Evolutionary conservation across 2,888 invertebrate genomes (phyloP).

Genomic region (Scaptomyza parva): DNA sequence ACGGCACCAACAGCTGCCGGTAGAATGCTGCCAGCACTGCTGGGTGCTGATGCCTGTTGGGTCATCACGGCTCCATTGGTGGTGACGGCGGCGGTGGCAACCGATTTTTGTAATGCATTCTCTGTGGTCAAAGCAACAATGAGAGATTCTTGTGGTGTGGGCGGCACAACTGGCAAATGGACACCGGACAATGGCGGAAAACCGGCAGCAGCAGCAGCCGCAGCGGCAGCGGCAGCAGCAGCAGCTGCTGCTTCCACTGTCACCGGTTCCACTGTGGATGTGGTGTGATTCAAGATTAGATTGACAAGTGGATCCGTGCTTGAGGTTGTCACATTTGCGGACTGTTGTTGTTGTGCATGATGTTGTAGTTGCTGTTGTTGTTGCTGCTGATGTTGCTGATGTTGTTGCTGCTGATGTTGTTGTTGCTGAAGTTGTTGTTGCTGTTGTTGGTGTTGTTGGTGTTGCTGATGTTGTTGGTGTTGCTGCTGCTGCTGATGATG

Average conservation of each 20-base stretch:
- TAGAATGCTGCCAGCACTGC: constrained; percentile 64
- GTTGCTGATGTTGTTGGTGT: constrained; percentile 81
- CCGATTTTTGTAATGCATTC: constrained; percentile 82
- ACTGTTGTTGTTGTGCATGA: constrained; percentile 77
- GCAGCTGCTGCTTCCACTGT: constrained; percentile 60
- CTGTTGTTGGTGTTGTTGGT: constrained; percentile 76
- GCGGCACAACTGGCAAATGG: constrained; percentile 67
- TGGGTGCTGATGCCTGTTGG: constrained; percentile 77
- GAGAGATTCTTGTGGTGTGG: constrained; percentile 84
- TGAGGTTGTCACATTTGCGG: constrained; percentile 41
- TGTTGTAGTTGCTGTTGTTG: constrained; percentile 62
- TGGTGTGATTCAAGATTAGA: constrained; percentile 77
- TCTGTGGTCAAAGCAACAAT: constrained; percentile 84
- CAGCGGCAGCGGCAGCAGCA: constrained; percentile 50
- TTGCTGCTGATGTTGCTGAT: constrained; percentile 77
- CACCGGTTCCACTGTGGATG: constrained; percentile 69
- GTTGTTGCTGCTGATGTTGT: constrained; percentile 66
- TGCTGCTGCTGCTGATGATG: constrained; percentile 62
- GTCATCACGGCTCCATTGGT: constrained; percentile 79
- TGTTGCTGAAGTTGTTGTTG: constrained; percentile 75
- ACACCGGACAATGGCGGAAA: constrained; percentile 46
- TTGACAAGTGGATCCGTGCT: constrained; percentile 77
- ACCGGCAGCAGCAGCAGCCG: constrained; percentile 44
- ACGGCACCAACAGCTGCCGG: constrained; percentile 72
- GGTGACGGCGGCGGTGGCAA: constrained; percentile 81